phyloP scores from a whole-genome alignment of 2,888 invertebrate genomes.

The Panzeria rudis region DNA sequence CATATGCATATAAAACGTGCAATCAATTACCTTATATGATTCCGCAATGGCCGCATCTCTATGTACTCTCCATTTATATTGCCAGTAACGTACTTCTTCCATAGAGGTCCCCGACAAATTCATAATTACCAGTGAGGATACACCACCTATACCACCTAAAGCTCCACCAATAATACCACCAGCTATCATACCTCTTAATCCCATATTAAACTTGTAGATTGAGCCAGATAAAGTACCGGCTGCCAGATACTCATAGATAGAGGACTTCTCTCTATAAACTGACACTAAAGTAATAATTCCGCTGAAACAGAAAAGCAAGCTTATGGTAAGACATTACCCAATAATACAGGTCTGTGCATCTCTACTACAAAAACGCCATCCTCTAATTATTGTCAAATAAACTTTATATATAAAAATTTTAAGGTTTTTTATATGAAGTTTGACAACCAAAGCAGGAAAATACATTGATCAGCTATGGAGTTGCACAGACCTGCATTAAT shows the following conservation, averaged over 20 bases:
- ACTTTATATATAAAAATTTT: too few species aligned
- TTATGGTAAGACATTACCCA: background rate
- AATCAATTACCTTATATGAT: slow-evolving; percentile 76
- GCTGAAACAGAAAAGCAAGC: slow-evolving; percentile 83
- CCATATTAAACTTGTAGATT: slow-evolving; percentile 88
- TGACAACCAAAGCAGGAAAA: too few species aligned
- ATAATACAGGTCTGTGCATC: too few species aligned
- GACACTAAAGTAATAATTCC: slow-evolving; percentile 87
- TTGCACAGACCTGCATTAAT: too few species aligned
- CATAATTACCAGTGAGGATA: slow-evolving; percentile 85
- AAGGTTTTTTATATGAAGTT: too few species aligned
- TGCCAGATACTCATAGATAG: slow-evolving; percentile 87
- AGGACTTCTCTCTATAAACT: slow-evolving; percentile 88
- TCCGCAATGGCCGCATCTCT: slow-evolving; percentile 81
- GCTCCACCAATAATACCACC: slow-evolving; percentile 87
- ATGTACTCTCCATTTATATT: slow-evolving; percentile 84
- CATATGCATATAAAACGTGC: background rate
- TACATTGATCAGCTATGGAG: too few species aligned
- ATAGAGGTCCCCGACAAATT: slow-evolving; percentile 86
- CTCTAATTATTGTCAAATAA: too few species aligned
- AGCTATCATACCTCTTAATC: slow-evolving; percentile 87
- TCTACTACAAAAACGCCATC: too few species aligned
- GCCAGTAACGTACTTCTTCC: slow-evolving; percentile 87
- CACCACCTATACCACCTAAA: slow-evolving; percentile 87
- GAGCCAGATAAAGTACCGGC: slow-evolving; percentile 88